Conservation (phyloP, 2,797 vertebrate genomes). For the Gouania willdenowi region DNA sequence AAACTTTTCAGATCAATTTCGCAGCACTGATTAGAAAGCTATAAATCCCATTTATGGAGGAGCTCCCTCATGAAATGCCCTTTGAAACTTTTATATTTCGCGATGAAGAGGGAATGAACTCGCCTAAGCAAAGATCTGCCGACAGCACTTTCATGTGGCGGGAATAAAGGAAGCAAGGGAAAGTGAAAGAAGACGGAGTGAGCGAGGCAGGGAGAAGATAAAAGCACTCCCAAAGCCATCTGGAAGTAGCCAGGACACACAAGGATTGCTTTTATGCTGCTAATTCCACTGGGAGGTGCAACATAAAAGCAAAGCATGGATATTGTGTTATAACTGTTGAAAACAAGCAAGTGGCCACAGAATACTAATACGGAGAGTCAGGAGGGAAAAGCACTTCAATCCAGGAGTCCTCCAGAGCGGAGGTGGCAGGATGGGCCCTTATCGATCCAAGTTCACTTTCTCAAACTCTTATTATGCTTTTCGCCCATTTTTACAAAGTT, state of each 20-base stretch:
- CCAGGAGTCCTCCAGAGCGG: conserved; percentile 33
- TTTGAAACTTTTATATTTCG: conserved; percentile 79
- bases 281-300: conserved; percentile 77
- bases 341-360: conserved; percentile 73
- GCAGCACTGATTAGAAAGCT: conserved; percentile 81
- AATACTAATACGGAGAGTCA: conserved; percentile 73
- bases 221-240: conserved; percentile 79
- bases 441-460: no score
- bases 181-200: conserved; percentile 60
- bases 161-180: conserved; percentile 50
- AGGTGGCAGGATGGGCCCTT: no score
- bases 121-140: conserved; percentile 76
- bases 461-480: no score
- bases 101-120: conserved; percentile 77
- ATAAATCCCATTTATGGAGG: conserved; percentile 82
- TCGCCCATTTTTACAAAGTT: no score
- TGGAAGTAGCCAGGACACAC: conserved; percentile 81
- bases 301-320: conserved; percentile 77
- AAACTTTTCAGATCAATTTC: conserved; percentile 84
- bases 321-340: conserved; percentile 80
- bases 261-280: conserved; percentile 78
- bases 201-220: conserved; percentile 69
- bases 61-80: conserved; percentile 79
- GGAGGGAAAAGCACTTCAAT: conserved; percentile 53
- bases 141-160: conserved; percentile 75